Base-by-base conservation (phyloP, 1,140 invertebrate genomes). In the Hyphantria cunea region DNA sequence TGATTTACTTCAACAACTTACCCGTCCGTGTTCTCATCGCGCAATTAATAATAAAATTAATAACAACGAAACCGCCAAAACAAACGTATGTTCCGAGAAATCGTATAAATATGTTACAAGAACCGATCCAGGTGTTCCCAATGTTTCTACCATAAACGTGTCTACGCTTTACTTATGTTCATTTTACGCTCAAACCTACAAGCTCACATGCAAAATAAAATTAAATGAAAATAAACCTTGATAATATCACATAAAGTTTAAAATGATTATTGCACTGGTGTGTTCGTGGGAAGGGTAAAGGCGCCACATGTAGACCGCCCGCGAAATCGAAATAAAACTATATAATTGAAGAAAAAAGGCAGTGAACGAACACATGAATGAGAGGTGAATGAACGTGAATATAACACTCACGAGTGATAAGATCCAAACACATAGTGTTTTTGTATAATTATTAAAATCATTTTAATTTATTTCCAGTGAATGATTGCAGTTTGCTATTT, bases 221-320 rank as follows among this genome's bases (percentile, higher is more conserved):
- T 13, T 31, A 41, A 51, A n/a, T 8, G 4, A 69, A 62, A 44
- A 8, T 44, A 10, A 53, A 52, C 47, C 25, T 54, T 59, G 59
- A 6, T 0, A 0, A 0, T 3, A 31, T 4, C 14, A n/a, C 12
- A 62, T 55, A 70, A 47, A 47, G 62, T 53, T 10, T 34, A 42
- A 17, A 42, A 42, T 60, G 37, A 15, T 45, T 37, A 45, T 41
- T n/a, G n/a, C 14, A 17, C 5, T 5, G 17, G n/a, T 25, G 10
- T 42, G 5, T 25, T 51, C 53, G 67, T 67, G 53, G 54, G 65
- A 70, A 72, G 74, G 70, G 70, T 66, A 63, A 39, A 56, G 56
- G 63, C 69, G 65, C 75, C 75, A 77, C 65, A 64, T 77, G 72
- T 70, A 42, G 51, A 64, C 67, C 65, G 67, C 64, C 72, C 72